Conservation (phyloP, 2,888 invertebrate species). For the Ormyrus pomaceus region DNA sequence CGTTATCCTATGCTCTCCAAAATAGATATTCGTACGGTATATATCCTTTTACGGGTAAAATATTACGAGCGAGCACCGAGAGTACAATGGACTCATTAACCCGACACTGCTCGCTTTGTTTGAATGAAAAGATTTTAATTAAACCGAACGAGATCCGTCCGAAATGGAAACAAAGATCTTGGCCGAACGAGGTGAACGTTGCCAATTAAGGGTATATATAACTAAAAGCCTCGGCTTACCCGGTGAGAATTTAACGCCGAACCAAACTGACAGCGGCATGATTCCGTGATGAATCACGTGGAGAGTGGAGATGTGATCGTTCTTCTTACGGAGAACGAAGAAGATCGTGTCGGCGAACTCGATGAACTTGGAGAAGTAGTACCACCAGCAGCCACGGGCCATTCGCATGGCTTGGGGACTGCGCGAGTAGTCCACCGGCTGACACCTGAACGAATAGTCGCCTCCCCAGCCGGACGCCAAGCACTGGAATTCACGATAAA, state of each 20-base stretch:
- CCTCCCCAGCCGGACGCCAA: constrained; percentile 83
- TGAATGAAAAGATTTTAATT: too few species aligned
- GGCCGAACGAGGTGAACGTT: too few species aligned
- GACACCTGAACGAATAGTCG: constrained; percentile 85
- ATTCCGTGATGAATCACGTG: constrained; percentile 97
- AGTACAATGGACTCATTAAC: too few species aligned
- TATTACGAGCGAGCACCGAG: too few species aligned
- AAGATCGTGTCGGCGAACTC: constrained; percentile 96
- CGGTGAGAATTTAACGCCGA: constrained; percentile 91
- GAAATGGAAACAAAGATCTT: too few species aligned
- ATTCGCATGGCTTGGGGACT: constrained; percentile 84
- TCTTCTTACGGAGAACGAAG: constrained; percentile 95
- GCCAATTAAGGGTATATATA: constrained; percentile 30
- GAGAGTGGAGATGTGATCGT: constrained; percentile 91
- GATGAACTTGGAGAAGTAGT: constrained; percentile 94
- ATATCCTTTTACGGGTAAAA: too few species aligned
- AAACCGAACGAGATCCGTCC: too few species aligned
- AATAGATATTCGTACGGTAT: too few species aligned
- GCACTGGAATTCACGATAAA: constrained; percentile 70
- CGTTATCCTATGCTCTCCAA: too few species aligned
- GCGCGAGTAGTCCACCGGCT: constrained; percentile 88
- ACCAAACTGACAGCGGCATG: constrained; percentile 96
- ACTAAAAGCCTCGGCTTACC: constrained; percentile 77
- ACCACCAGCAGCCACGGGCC: constrained; percentile 93
- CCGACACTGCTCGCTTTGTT: too few species aligned